Base-by-base conservation (phyloP, 1,140 invertebrate species). In the Condylostylus longicornis region DNA sequence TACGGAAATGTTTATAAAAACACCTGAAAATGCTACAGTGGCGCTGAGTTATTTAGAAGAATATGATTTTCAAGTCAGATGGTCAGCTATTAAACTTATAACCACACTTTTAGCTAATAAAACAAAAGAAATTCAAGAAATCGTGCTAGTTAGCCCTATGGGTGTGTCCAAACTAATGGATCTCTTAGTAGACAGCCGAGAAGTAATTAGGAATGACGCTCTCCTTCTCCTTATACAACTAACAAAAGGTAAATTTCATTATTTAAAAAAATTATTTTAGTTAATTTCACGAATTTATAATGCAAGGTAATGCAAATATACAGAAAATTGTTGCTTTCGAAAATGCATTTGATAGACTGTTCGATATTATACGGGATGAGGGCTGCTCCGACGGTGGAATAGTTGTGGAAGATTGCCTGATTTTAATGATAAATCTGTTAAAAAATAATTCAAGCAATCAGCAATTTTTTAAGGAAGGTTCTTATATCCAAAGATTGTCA, bases 311-410 rank as follows among this genome's bases (percentile, higher is more conserved):
- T 69, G 83, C 89, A 0, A 96, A 96, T 61, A 93, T 99, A 48
- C 96, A 99, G 62, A 98, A 99, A 67, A 97, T 99, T 51, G 90
- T 99, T 4, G 95, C 93, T 0, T 99, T 98, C 67, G 93, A 99
- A 67, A 98, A 96, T 68, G 90, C 89, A 1, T 99, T 98, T 63
- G 93, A 98, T 64, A 72, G 84, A 44, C 67, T 99, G 23, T 84
- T 98, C 48, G 84, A 90, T 54, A 90, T 98, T 20, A 87, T 99
- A 18, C 67, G 65, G 2, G 79, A 86, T 46, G 96, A 99, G 67
- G 93, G 90, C 30, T 80, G 78, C 46, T 80, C 82, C 17, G 89
- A 98, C 65, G 94, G 91, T 35, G 91, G 91, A 19, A 94, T 98
- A 38, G 86, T 99, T 4, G 94, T 98, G 4, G 90, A 98, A 71